Conservation (phyloP, 2,888 invertebrate species). For the Agrotis puta region DNA sequence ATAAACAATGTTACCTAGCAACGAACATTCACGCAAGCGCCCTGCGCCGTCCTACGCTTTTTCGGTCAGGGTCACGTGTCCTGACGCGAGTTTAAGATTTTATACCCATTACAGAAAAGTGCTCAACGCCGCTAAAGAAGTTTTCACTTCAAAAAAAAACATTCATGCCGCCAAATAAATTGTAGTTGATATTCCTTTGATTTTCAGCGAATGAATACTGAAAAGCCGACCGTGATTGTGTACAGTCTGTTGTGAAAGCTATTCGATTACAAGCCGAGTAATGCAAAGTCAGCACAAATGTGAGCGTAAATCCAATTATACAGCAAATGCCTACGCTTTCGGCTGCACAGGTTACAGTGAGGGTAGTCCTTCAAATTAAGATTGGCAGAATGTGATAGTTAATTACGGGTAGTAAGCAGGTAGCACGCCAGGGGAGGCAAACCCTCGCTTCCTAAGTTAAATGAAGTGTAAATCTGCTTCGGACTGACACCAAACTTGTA, state of each 20-base stretch:
- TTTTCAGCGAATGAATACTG: background rate
- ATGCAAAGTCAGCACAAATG: background rate
- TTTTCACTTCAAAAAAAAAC: too few relatives aligned
- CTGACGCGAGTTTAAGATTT: too few relatives aligned
- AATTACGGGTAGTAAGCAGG: conserved; percentile 14
- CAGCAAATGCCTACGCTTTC: background rate
- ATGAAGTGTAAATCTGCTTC: conserved; percentile 22
- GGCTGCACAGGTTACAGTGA: background rate
- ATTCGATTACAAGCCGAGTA: background rate
- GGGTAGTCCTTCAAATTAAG: conserved; percentile 7
- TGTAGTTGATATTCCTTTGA: background rate
- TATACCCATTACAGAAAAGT: too few relatives aligned
- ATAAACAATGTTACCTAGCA: too few relatives aligned
- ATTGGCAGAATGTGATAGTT: conserved; percentile 13
- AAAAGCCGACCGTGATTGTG: background rate
- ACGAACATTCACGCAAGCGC: too few relatives aligned
- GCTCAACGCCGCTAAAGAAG: too few relatives aligned
- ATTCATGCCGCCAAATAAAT: background rate
- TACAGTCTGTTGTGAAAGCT: background rate
- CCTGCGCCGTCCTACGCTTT: too few relatives aligned
- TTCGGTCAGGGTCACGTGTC: too few relatives aligned
- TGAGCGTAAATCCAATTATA: background rate
- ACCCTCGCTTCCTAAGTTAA: conserved; percentile 11
- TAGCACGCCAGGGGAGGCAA: background rate
- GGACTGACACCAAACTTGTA: conserved; percentile 20